Percentiles rank a stretch among this genome's conserved stretches.
These are phyloP conservation scores for Conopomorpha cramerella DNA, from an alignment of 1,140 invertebrate species.

Conservation along the genomic window DNA sequence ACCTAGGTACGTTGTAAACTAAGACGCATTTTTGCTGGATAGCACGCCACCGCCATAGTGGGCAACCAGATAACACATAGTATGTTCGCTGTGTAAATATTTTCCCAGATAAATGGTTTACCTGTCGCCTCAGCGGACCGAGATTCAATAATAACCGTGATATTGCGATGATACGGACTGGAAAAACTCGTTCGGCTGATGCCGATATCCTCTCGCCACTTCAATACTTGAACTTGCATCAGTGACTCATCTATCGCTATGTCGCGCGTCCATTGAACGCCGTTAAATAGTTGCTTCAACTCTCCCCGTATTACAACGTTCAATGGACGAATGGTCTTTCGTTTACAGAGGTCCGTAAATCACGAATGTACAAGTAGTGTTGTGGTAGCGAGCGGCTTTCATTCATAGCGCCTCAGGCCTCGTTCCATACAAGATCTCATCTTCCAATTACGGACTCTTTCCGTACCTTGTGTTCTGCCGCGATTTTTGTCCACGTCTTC, in stretches of 20 bases:
- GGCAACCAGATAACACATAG: too few relatives aligned
- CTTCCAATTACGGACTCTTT: constrained; percentile 49
- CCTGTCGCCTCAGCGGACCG: constrained; percentile 44
- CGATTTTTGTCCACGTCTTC: constrained; percentile 43
- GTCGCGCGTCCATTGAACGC: constrained; percentile 17
- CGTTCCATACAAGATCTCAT: constrained; percentile 51
- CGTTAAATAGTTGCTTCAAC: too few relatives aligned
- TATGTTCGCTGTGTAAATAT: constrained; percentile 26
- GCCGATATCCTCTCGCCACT: constrained; percentile 54
- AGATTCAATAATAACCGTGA: constrained; percentile 57
- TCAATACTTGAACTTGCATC: constrained; percentile 6
- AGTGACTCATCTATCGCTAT: constrained; percentile 3
- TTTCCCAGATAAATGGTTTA: constrained; percentile 49
- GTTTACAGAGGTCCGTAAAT: too few relatives aligned
- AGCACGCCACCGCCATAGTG: too few relatives aligned
- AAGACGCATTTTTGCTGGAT: too few relatives aligned
- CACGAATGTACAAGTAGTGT: constrained; percentile 13
- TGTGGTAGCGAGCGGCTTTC: constrained; percentile 46
- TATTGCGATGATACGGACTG: constrained; percentile 58
- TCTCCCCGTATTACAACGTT: too few relatives aligned
- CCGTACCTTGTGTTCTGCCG: constrained; percentile 21
- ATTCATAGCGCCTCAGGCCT: constrained; percentile 52
- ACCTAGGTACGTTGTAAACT: too few relatives aligned
- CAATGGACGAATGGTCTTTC: constrained; percentile 8
- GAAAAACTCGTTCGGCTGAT: constrained; percentile 56